phyloP scores from a whole-genome alignment of 2,113 vertebrate genomes.

The Callopanchax toddi region DNA sequence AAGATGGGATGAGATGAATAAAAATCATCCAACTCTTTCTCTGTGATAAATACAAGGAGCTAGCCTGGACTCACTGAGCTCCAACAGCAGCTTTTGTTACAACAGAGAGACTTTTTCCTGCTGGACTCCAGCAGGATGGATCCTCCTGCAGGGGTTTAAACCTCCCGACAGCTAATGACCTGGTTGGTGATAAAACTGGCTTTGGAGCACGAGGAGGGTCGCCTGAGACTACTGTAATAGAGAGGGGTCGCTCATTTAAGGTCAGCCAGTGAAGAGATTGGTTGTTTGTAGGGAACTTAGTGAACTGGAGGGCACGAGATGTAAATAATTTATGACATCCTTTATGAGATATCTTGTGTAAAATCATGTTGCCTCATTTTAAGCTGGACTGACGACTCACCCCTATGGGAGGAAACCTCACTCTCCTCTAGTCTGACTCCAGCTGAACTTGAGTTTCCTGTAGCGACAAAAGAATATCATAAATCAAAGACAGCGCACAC shows the following conservation, averaged over 20 bases:
- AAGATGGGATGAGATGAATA: slow-evolving; percentile 4
- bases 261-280: slow-evolving; percentile 39
- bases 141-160: slow-evolving; percentile 17
- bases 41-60: slow-evolving; percentile 56
- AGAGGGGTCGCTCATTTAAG: slow-evolving; percentile 23
- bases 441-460: slow-evolving; percentile 74
- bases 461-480: slow-evolving; percentile 5
- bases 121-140: slow-evolving; percentile 32
- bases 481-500: not conserved
- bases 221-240: slow-evolving; percentile 38
- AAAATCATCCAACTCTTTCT: slow-evolving; percentile 18
- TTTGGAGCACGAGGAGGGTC: slow-evolving; percentile 18
- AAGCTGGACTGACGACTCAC: slow-evolving; percentile 50
- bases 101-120: slow-evolving; percentile 10
- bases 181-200: slow-evolving; percentile 40
- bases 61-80: slow-evolving; percentile 30
- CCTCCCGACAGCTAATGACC: slow-evolving; percentile 27
- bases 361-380: not conserved
- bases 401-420: slow-evolving; percentile 63
- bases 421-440: slow-evolving; percentile 71
- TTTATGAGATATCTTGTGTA: not conserved
- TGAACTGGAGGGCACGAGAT: slow-evolving; percentile 1
- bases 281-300: not conserved
- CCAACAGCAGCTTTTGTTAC: slow-evolving; percentile 15
- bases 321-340: too few relatives aligned